These are phyloP conservation scores for Drosophila navojoa DNA, from an alignment of 1,140 invertebrate genomes.

Conservation along the genomic window DNA sequence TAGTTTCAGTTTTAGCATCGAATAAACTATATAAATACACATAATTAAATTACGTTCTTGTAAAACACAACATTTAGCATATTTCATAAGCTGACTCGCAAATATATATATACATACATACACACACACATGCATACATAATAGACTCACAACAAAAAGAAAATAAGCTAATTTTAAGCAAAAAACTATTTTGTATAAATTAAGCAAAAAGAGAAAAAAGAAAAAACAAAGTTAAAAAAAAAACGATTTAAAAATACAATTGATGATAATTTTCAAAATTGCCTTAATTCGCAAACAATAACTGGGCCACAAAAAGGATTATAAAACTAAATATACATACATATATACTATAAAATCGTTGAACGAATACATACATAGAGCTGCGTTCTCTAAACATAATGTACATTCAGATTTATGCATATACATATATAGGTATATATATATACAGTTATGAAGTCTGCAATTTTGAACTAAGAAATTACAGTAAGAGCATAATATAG, in stretches of 20 bases:
- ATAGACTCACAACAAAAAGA: slow-evolving; percentile 24
- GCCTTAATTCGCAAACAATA: slow-evolving; percentile 43
- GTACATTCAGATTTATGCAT: slow-evolving; percentile 17
- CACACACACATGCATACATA: slow-evolving; percentile 19
- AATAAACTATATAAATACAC: slow-evolving; percentile 74
- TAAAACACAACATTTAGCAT: slow-evolving; percentile 34
- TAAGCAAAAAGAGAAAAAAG: slow-evolving; percentile 40
- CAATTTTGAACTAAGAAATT: slow-evolving; percentile 32
- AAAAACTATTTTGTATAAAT: slow-evolving; percentile 59
- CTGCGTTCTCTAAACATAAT: slow-evolving; percentile 17
- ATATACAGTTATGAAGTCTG: slow-evolving; percentile 18
- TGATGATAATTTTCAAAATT: slow-evolving; percentile 46
- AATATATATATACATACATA: slow-evolving; percentile 14
- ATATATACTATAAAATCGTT: slow-evolving; percentile 4
- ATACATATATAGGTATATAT: slow-evolving; percentile 1
- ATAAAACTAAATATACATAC: neutral
- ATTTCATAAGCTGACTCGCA: slow-evolving; percentile 40
- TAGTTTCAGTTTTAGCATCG: slow-evolving; percentile 68
- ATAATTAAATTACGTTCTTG: slow-evolving; percentile 49
- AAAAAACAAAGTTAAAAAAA: slow-evolving; percentile 1
- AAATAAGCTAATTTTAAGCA: slow-evolving; percentile 52
- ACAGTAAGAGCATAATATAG: slow-evolving; percentile 28
- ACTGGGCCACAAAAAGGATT: slow-evolving; percentile 36
- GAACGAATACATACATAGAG: neutral
- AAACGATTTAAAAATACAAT: slow-evolving; percentile 37